phyloP scores from a whole-genome alignment of 2,113 vertebrate genomes.

The Oryzias melastigma region DNA sequence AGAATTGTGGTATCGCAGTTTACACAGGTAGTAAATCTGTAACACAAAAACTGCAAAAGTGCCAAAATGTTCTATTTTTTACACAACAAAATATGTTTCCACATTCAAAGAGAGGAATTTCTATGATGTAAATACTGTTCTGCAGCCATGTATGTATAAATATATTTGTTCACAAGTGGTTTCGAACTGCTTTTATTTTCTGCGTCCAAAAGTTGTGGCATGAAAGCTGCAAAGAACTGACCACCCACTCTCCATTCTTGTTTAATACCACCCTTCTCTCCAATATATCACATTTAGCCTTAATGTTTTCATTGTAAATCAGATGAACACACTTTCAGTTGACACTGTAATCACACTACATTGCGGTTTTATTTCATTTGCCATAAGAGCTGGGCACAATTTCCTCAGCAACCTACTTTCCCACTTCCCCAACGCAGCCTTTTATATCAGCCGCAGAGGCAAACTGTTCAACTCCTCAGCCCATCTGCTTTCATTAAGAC shows the following conservation, averaged over 20 bases:
- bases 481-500: slow-evolving; percentile 66
- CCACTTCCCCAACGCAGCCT: slow-evolving; percentile 3
- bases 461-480: slow-evolving; percentile 49
- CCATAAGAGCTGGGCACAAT: not conserved
- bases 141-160: too few relatives aligned
- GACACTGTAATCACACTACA: slow-evolving; percentile 5
- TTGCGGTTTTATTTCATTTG: slow-evolving; percentile 14
- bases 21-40: too few relatives aligned
- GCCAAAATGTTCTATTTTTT: too few relatives aligned
- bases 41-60: too few relatives aligned
- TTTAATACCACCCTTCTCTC: not conserved
- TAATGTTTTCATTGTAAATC: slow-evolving; percentile 10
- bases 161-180: not conserved
- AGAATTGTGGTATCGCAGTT: too few relatives aligned
- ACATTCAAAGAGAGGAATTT: too few relatives aligned
- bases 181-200: not conserved
- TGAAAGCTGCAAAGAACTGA: not conserved
- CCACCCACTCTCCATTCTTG: not conserved
- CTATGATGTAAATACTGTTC: too few relatives aligned
- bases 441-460: slow-evolving; percentile 34
- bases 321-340: slow-evolving; percentile 7
- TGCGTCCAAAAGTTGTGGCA: not conserved
- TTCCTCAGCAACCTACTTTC: slow-evolving; percentile 5
- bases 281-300: not conserved
- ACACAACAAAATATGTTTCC: too few relatives aligned